phyloP scores from a whole-genome alignment of 2,113 vertebrate genomes.

The Promerops cafer region DNA sequence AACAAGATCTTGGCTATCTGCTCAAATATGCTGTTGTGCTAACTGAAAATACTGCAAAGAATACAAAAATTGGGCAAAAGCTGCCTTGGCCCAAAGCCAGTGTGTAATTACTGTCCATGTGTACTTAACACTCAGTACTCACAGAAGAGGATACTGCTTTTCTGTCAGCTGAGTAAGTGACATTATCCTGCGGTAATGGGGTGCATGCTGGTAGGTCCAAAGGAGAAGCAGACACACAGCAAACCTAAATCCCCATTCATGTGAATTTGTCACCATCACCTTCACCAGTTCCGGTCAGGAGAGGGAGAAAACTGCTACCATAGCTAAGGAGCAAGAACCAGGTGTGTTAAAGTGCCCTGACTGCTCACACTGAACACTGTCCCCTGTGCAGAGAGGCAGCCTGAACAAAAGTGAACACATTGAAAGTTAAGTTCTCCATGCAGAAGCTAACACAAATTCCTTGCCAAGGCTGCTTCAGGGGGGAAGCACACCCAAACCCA shows the following conservation, averaged over 20 bases:
- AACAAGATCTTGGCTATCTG: conserved; percentile 1
- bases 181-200: neutral
- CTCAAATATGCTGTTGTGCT: neutral
- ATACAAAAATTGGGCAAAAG: neutral
- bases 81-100: neutral
- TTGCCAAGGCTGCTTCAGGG: fast-evolving
- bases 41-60: neutral
- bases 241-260: neutral
- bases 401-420: neutral
- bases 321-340: neutral
- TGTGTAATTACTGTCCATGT: neutral
- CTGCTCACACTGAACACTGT: neutral
- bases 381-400: neutral
- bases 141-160: neutral
- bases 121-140: neutral
- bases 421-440: neutral
- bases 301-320: neutral
- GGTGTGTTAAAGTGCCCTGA: neutral
- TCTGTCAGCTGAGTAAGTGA: neutral
- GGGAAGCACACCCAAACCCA: neutral
- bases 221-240: neutral
- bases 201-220: neutral
- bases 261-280: neutral
- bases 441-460: neutral
- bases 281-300: neutral